Conservation (phyloP, 1,140 invertebrate species). For the Caligus rogercresseyi region DNA sequence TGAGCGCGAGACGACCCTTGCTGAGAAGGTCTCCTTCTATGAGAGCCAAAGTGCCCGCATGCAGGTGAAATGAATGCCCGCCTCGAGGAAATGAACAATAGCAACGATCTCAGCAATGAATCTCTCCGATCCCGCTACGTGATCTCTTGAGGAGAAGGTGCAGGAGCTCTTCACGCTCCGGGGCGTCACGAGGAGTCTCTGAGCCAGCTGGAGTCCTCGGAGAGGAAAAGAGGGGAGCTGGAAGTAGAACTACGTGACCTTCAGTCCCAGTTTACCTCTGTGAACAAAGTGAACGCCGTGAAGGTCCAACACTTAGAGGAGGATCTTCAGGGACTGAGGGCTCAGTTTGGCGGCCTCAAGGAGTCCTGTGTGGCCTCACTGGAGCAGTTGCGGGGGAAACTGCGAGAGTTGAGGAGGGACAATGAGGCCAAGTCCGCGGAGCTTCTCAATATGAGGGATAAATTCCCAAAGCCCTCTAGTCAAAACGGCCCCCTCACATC, state of each 20-base stretch:
- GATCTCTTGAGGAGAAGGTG: background rate
- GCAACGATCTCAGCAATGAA: background rate
- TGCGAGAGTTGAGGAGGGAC: background rate
- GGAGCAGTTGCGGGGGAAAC: background rate
- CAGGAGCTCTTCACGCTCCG: background rate
- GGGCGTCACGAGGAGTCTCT: background rate
- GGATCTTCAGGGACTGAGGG: background rate
- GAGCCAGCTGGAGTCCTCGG: background rate
- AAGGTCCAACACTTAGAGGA: background rate
- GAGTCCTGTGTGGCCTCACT: background rate
- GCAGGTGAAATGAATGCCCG: background rate
- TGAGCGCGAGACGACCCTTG: background rate
- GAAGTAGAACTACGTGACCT: background rate
- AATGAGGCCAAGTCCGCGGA: no score
- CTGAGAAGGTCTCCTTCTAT: background rate
- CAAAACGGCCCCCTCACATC: no score
- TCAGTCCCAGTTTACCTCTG: background rate
- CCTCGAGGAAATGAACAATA: background rate
- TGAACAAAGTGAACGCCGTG: background rate
- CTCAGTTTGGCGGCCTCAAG: background rate
- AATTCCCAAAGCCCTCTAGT: no score
- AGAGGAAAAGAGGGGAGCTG: background rate
- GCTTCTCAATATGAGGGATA: no score
- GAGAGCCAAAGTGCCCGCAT: background rate
- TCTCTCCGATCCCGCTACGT: background rate